Evolutionary conservation across 1,140 invertebrate genomes (phyloP).

Genomic region (Danaus plexippus): DNA sequence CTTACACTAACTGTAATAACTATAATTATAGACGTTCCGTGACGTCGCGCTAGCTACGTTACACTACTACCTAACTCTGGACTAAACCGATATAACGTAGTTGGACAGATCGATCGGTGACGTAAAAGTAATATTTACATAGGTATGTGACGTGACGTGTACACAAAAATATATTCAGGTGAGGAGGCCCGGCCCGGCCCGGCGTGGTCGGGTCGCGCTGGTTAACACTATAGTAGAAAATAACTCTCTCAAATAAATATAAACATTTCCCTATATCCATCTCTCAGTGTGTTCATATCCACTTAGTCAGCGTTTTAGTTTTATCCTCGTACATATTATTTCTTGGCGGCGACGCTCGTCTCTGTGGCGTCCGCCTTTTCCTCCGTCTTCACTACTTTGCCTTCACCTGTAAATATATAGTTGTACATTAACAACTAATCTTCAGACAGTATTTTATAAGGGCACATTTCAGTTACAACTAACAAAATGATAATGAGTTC

Average conservation of each 20-base stretch:
- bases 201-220: background rate
- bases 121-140: conserved; percentile 35
- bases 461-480: too few relatives aligned
- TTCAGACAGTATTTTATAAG: too few relatives aligned
- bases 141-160: conserved; percentile 19
- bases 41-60: conserved; percentile 28
- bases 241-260: conserved; percentile 12
- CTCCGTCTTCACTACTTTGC: conserved; percentile 68
- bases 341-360: conserved; percentile 31
- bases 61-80: conserved; percentile 29
- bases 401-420: conserved; percentile 50
- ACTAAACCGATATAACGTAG: conserved; percentile 25
- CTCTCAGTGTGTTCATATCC: background rate
- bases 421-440: background rate
- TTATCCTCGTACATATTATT: conserved; percentile 21
- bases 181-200: background rate
- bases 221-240: conserved; percentile 15
- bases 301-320: background rate
- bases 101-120: conserved; percentile 39
- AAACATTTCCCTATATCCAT: background rate
- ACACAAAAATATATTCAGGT: conserved; percentile 26
- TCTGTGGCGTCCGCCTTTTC: conserved; percentile 61
- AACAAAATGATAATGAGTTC: too few relatives aligned
- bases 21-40: conserved; percentile 25
- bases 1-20: conserved; percentile 16